Evolutionary conservation across 2,888 invertebrate genomes (phyloP).

Genomic region (Willowsia nigromaculata): DNA sequence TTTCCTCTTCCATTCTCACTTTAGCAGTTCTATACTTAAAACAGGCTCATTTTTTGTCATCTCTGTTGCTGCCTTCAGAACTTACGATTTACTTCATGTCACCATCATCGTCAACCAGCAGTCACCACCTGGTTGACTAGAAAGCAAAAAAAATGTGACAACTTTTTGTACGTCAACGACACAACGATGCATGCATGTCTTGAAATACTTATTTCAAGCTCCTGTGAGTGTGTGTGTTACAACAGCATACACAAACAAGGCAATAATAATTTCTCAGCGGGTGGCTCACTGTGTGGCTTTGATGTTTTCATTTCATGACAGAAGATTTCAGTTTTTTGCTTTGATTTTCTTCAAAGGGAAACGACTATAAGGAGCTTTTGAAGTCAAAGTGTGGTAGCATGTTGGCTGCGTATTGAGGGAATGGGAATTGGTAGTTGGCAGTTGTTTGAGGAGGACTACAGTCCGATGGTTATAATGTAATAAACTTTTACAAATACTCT

Average conservation of each 20-base stretch:
- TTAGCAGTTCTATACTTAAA: too few species aligned
- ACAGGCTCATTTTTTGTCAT: too few species aligned
- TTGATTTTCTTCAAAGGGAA: constrained; percentile 33
- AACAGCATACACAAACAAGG: neutral
- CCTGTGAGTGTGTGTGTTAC: neutral
- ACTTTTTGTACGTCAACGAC: constrained; percentile 20
- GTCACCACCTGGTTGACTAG: constrained; percentile 17
- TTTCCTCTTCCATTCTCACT: too few species aligned
- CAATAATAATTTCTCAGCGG: constrained; percentile 44
- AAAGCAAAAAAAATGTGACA: constrained; percentile 39
- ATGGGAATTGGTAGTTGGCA: neutral
- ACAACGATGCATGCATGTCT: neutral
- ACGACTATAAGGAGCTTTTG: constrained; percentile 22
- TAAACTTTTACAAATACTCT: too few species aligned
- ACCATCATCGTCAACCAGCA: neutral
- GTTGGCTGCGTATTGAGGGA: neutral
- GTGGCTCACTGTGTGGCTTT: constrained; percentile 27
- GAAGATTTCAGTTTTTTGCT: constrained; percentile 25
- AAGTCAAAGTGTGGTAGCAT: neutral
- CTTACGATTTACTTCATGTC: too few species aligned
- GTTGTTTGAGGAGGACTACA: too few species aligned
- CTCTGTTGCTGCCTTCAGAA: too few species aligned
- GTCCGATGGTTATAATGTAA: too few species aligned
- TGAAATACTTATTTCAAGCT: constrained; percentile 7
- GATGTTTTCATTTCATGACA: constrained; percentile 47